These are phyloP conservation scores for Polyommatus iphigenia DNA, from an alignment of 2,888 invertebrate genomes.

Conservation along the genomic window DNA sequence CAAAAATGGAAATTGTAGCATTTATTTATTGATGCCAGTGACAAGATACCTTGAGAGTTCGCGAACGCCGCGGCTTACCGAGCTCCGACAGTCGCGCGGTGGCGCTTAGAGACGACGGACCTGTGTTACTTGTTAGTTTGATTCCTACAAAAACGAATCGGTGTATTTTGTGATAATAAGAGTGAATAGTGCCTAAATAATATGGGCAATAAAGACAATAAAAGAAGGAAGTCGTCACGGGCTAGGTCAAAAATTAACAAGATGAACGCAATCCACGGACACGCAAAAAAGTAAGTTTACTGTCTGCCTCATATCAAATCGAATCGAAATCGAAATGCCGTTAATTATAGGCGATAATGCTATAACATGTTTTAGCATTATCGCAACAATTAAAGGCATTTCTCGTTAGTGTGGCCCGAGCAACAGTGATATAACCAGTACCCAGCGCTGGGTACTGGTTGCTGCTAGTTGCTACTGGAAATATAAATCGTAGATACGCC, in stretches of 20 bases:
- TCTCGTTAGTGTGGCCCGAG: too few species aligned
- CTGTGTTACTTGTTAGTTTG: background rate
- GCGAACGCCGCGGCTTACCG: background rate
- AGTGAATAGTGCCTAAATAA: background rate
- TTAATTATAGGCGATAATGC: too few species aligned
- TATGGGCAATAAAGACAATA: background rate
- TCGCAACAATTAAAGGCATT: too few species aligned
- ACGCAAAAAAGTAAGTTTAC: background rate
- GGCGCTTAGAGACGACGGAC: background rate
- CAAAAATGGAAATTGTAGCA: too few species aligned
- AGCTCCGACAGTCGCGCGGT: constrained; percentile 8
- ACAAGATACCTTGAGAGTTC: background rate
- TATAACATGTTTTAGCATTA: too few species aligned
- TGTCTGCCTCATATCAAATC: background rate
- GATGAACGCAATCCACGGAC: too few species aligned
- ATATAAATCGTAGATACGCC: too few species aligned
- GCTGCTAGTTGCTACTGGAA: too few species aligned
- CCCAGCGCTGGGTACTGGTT: too few species aligned
- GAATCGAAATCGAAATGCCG: too few species aligned
- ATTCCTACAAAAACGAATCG: background rate
- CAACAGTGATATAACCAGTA: too few species aligned
- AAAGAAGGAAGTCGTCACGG: background rate
- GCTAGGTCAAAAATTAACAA: background rate
- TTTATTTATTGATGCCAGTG: background rate
- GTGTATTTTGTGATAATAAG: background rate